These are phyloP conservation scores for Fragum fragum DNA, from an alignment of 2,888 invertebrate genomes.

Conservation along the genomic window DNA sequence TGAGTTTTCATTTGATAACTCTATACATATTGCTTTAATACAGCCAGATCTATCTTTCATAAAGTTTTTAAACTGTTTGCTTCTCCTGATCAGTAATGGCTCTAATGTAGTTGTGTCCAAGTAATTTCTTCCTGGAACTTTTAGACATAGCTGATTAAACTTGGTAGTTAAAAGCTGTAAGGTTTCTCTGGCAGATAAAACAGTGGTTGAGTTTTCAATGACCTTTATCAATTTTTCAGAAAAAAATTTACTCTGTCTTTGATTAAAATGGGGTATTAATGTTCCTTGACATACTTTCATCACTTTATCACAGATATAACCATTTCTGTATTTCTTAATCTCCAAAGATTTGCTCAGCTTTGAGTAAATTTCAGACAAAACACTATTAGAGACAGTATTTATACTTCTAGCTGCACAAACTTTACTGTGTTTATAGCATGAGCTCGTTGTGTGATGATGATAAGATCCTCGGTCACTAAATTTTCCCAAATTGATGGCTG, in stretches of 20 bases:
- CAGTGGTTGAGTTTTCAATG: constrained; percentile 4
- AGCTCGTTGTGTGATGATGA: background rate
- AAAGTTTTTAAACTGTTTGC: constrained; percentile 43
- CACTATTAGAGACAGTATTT: background rate
- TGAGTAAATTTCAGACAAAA: constrained; percentile 30
- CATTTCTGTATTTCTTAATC: background rate
- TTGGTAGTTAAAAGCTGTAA: constrained; percentile 50
- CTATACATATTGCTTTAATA: constrained; percentile 36
- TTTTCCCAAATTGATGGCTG: constrained; percentile 31
- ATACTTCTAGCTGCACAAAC: constrained; percentile 31
- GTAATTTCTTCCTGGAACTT: constrained; percentile 65
- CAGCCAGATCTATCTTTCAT: constrained; percentile 12
- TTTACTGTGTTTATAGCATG: constrained; percentile 6
- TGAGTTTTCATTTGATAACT: constrained; percentile 20
- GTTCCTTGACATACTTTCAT: constrained; percentile 43
- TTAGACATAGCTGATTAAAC: constrained; percentile 64
- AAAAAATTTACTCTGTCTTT: constrained; percentile 36
- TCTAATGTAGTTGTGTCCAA: constrained; percentile 49
- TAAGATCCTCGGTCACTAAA: constrained; percentile 34
- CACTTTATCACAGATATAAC: constrained; percentile 16
- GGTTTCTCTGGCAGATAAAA: background rate
- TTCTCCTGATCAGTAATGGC: constrained; percentile 54
- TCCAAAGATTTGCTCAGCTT: background rate
- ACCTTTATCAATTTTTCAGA: constrained; percentile 36
- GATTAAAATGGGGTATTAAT: constrained; percentile 55